Base-by-base conservation (phyloP, 2,888 invertebrate species). In the Exocentrus adspersus region DNA sequence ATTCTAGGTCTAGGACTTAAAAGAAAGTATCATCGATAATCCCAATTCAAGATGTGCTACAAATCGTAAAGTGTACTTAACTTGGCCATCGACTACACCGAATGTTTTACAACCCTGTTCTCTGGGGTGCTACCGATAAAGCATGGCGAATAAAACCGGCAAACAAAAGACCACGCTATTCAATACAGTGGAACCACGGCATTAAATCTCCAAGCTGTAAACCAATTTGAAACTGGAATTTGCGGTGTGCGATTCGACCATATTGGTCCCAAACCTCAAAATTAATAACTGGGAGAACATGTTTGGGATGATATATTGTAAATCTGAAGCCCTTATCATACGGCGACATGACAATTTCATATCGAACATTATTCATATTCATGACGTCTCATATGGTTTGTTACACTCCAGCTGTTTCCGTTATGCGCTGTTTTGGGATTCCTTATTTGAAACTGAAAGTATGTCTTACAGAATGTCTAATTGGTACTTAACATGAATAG, bases 261-360 rank as follows among this genome's bases (percentile, higher is more conserved):
- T 24, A 5, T 24, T 7, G 24, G 24, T 24, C 24, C 24, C 24
- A 24, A 37, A 37, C n/a, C 28, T 48, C 20, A 16, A 48, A 48
- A 48, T 28, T 28, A 48, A 48, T 48, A 28, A 7, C 48, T 6
- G 24, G 48, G 14, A 48, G 28, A 48, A 6, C 7, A 48, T 16
- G n/a, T 12, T 46, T 28, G 28, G 28, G 24, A 16, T 48, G 48
- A 48, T 48, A 28, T 48, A 48, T 48, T 48, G 48, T 48, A 28
- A 28, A 48, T 28, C 28, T 28, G 16, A 48, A 48, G 48, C 48
- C 48, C 48, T 48, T 48, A 48, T 48, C 48, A 48, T n/a, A 24
- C 28, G n/a, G n/a, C 28, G 48, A 48, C 24, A 48, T 48, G 48
- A 48, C 48, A 48, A 48, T 48, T 48, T 48, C 48, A 48, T 48